Evolutionary conservation across 2,888 invertebrate genomes (phyloP).

Genomic region (Caenorhabditis sp.): DNA sequence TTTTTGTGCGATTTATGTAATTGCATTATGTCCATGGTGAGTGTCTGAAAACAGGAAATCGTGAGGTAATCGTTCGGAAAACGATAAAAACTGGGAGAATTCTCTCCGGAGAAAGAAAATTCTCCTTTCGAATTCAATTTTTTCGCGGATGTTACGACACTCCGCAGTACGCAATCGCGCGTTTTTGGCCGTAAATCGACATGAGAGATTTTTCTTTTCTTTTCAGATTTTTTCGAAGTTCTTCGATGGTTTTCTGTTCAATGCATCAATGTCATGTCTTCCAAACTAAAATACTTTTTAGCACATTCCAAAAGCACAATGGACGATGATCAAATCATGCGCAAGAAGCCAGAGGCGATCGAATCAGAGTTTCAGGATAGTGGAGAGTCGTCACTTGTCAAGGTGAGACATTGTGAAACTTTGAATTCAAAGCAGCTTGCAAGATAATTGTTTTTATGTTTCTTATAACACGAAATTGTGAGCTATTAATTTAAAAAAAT

Average conservation of each 20-base stretch:
- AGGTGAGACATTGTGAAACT: slow-evolving; percentile 10
- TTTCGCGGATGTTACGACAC: slow-evolving; percentile 52
- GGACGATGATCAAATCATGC: slow-evolving; percentile 59
- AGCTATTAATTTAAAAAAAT: too few species aligned
- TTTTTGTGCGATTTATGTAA: slow-evolving; percentile 19
- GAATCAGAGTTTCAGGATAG: slow-evolving; percentile 61
- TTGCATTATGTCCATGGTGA: slow-evolving; percentile 45
- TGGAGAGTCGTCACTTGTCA: slow-evolving; percentile 58
- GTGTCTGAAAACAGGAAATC: slow-evolving; percentile 2
- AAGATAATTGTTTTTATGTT: too few species aligned
- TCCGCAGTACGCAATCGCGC: slow-evolving; percentile 21
- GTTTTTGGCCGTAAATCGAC: slow-evolving; percentile 52
- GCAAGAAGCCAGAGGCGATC: slow-evolving; percentile 61
- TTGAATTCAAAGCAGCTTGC: too few species aligned
- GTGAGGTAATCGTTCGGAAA: neutral
- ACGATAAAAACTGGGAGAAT: neutral
- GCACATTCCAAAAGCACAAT: slow-evolving; percentile 9
- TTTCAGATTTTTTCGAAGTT: neutral
- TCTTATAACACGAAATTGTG: too few species aligned
- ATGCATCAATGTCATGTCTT: slow-evolving; percentile 8
- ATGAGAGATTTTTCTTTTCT: neutral
- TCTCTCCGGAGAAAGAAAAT: too few species aligned
- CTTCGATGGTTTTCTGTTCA: neutral
- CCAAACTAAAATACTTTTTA: neutral
- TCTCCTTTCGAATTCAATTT: slow-evolving; percentile 20